Evolutionary conservation across 2,113 vertebrate genomes (phyloP).

Genomic region (Petaurus breviceps): DNA sequence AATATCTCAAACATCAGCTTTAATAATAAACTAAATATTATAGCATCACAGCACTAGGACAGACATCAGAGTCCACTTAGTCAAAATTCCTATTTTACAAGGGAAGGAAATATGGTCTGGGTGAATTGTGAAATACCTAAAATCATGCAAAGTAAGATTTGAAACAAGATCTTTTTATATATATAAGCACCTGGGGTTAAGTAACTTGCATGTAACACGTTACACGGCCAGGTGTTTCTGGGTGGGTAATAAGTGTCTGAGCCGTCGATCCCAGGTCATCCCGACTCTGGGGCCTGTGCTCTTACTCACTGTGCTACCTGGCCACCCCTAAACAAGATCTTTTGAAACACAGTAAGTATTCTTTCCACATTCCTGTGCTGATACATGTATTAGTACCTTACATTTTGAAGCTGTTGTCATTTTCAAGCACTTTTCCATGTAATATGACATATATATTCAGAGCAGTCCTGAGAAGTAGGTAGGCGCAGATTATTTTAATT

Average conservation of each 20-base stretch:
- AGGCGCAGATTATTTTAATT: not conserved
- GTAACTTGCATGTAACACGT: no score
- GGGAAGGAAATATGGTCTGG: not conserved
- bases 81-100: not conserved
- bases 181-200: no score
- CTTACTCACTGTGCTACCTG: no score
- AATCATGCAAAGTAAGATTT: no score
- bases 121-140: not conserved
- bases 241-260: no score
- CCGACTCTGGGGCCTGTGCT: no score
- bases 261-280: no score
- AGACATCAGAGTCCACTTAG: not conserved
- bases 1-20: not conserved
- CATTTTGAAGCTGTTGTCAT: not conserved
- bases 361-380: not conserved
- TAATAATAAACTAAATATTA: not conserved
- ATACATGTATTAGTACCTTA: not conserved
- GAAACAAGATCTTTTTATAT: no score
- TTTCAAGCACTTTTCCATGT: not conserved
- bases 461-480: not conserved
- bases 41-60: not conserved
- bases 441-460: not conserved
- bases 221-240: no score
- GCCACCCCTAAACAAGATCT: no score
- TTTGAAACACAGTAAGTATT: not conserved